Evolutionary conservation across 2,113 vertebrate genomes (phyloP).

Genomic region (Anseranas semipalmata): DNA sequence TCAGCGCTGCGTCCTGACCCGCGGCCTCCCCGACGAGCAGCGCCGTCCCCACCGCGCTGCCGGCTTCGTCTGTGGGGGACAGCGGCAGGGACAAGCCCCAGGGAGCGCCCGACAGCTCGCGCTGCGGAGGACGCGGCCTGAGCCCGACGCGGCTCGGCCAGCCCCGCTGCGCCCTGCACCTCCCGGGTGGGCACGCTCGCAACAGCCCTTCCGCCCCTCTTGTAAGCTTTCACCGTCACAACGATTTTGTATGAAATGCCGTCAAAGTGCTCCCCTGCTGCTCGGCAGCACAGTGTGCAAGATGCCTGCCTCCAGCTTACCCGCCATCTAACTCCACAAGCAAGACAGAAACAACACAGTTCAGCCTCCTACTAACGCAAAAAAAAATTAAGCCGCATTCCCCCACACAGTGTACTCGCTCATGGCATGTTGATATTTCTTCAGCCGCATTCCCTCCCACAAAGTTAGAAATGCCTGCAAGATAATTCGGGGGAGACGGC

Average conservation of each 20-base stretch:
- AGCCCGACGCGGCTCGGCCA: too few relatives aligned
- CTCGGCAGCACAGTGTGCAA: background rate
- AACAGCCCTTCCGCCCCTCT: background rate
- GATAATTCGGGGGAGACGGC: fast-evolving
- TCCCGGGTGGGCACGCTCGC: background rate
- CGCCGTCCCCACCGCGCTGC: background rate
- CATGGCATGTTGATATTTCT: background rate
- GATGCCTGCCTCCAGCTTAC: background rate
- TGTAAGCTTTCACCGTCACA: fast-evolving
- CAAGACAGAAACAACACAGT: background rate
- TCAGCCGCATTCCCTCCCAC: conserved; percentile 36
- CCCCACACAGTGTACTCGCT: background rate
- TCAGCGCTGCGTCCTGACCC: too few relatives aligned
- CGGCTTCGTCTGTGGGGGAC: too few relatives aligned
- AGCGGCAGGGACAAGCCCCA: too few relatives aligned
- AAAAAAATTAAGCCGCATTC: background rate
- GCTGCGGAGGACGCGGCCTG: too few relatives aligned
- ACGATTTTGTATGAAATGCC: fast-evolving
- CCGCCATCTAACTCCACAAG: background rate
- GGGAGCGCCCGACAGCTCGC: too few relatives aligned
- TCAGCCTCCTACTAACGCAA: background rate
- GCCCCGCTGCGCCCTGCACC: background rate
- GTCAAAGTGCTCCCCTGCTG: background rate
- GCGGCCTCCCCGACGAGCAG: background rate
- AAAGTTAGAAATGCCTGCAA: background rate